These are phyloP conservation scores for Sebastes fasciatus DNA, from an alignment of 2,113 vertebrate genomes.

Conservation along the genomic window DNA sequence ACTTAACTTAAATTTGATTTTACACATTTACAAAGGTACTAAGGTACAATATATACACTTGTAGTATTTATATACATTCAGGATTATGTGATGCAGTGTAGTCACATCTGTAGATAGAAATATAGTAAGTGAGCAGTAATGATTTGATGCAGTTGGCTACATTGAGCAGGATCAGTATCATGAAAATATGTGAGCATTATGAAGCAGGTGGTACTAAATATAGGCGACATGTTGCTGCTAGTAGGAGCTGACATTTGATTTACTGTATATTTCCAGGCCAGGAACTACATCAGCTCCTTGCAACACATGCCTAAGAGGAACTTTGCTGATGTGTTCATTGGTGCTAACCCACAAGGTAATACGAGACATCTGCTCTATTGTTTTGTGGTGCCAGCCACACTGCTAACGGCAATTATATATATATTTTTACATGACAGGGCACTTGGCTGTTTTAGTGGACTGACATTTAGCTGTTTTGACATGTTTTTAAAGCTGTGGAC, in stretches of 20 bases:
- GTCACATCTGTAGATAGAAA: neutral
- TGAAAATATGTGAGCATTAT: constrained; percentile 11
- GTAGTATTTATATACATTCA: neutral
- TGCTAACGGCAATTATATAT: neutral
- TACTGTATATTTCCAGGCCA: constrained; percentile 86
- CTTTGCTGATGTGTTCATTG: constrained; percentile 97
- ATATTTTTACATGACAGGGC: neutral
- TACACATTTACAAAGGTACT: no score
- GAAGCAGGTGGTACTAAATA: neutral
- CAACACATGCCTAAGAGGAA: constrained; percentile 97
- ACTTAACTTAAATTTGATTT: no score
- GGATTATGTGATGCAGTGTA: neutral
- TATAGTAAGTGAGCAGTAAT: neutral
- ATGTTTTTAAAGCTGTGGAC: constrained; percentile 89
- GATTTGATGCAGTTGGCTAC: neutral
- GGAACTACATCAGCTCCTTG: constrained; percentile 97
- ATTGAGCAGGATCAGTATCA: neutral
- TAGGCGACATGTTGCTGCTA: constrained; percentile 15
- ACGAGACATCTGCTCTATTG: neutral
- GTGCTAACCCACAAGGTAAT: constrained; percentile 97
- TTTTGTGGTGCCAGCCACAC: neutral
- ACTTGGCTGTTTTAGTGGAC: neutral
- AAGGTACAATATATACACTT: neutral
- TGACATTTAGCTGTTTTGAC: neutral
- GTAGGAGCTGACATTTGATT: constrained; percentile 31